Evolutionary conservation across 2,797 vertebrate species (phyloP), one percentile per base, ranked within the genome.

Genomic region (Setipinna tenuifilis): DNA sequence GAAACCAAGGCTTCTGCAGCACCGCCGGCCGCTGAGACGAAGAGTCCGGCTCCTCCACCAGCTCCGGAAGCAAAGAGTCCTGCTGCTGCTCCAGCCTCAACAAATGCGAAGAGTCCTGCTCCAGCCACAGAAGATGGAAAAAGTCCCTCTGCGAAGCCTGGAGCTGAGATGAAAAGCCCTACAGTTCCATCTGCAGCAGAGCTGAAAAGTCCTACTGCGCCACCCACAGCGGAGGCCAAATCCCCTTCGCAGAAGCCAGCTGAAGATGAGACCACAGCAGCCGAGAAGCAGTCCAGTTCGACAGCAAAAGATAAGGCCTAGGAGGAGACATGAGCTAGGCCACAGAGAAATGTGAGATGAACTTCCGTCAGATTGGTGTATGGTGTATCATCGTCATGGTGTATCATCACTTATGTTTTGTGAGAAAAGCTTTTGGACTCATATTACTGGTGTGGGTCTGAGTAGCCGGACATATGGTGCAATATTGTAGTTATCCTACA

Each of bases 401-500:
- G 71, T 78, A 2, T 78, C 35, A 78, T 78, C 35, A 19, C 31
- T 78, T 78, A 44, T 78, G 71, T 78, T 44, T 78, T 78, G 71
- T 44, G 44, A 78, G 71, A 78, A 5, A 25, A 41, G 71, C 35
- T 78, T 78, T 44, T 78, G 71, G 71, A 78, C 17, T 78, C 71
- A 44, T 5, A 19, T 44, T 19, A 6, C 41, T 1, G 10, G 31
- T 19, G 16, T 78, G 71, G 35, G 71, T 78, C 71, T 9, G 19
- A 78, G 71, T 21, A 78, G 71, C 71, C 31, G 71, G 71, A 78
- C 28, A 28, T 78, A 78, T 44, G 71, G 71, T 78, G 71, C 71
- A 78, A 78, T 78, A 78, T 78, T 78, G 71, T 78, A 78, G 19
- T 78, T 78, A 41, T 7, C 71, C 71, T 78, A 78, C 71, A 78